phyloP scores from a whole-genome alignment of 2,113 vertebrate genomes.

The Mormyrus lacerda region DNA sequence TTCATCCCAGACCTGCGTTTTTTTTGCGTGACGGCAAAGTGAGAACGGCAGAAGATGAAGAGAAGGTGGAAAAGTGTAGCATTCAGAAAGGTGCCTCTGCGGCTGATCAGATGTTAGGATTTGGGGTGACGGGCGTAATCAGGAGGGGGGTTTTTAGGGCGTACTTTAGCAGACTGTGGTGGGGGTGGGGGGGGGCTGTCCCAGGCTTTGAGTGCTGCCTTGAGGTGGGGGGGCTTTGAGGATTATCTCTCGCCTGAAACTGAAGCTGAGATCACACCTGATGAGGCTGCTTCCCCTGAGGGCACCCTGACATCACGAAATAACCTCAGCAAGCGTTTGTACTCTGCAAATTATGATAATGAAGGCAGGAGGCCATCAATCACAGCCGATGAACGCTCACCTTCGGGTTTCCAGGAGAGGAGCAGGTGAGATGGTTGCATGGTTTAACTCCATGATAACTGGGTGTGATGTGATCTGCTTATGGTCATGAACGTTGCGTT shows the following conservation, averaged over 20 bases:
- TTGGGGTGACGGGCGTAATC: neutral
- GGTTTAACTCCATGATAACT: neutral
- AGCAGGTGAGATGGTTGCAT: neutral
- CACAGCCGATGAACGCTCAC: neutral
- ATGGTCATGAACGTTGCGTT: neutral
- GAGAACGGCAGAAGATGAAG: neutral
- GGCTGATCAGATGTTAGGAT: neutral
- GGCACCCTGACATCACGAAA: neutral
- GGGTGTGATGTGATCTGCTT: neutral
- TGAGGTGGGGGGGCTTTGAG: neutral
- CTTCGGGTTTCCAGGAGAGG: neutral
- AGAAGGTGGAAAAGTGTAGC: neutral
- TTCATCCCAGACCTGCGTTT: constrained; percentile 4
- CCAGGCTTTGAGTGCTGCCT: neutral
- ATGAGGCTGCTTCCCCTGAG: neutral
- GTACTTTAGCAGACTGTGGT: neutral
- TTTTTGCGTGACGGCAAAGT: neutral
- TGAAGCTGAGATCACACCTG: neutral
- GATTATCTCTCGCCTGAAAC: neutral
- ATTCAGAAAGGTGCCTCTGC: neutral
- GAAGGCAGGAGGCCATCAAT: neutral
- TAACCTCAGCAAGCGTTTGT: neutral
- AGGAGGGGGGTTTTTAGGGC: neutral
- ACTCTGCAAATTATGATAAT: constrained; percentile 1
- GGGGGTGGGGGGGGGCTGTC: neutral